phyloP scores from a whole-genome alignment of 2,113 vertebrate species.

The Microtus montanus region DNA sequence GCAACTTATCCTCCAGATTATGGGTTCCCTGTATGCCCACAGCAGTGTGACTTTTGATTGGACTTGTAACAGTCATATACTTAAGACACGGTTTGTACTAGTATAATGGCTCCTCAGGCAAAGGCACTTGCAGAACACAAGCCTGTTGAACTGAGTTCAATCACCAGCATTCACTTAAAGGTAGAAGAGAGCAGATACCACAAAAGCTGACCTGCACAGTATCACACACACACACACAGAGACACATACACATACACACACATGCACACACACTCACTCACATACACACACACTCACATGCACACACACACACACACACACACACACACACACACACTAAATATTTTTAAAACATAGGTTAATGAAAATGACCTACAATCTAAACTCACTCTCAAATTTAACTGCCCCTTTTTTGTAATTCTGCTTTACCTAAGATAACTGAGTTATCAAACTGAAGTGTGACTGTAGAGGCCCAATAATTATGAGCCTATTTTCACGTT shows the following conservation, averaged over 20 bases:
- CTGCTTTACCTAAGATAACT: neutral
- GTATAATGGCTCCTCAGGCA: neutral
- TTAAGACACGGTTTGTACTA: neutral
- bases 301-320: too few relatives aligned
- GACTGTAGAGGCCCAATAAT: too few relatives aligned
- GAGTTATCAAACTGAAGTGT: neutral
- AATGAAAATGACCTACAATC: neutral
- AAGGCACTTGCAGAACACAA: neutral
- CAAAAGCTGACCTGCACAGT: neutral
- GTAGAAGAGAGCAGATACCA: neutral
- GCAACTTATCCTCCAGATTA: neutral
- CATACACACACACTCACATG: neutral
- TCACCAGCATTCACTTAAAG: neutral
- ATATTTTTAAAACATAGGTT: too few relatives aligned
- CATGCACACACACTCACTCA: too few relatives aligned
- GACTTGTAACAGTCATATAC: neutral
- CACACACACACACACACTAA: too few relatives aligned
- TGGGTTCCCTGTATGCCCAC: neutral
- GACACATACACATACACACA: neutral
- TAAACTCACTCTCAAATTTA: neutral
- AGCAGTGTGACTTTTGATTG: neutral
- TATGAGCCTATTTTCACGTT: too few relatives aligned
- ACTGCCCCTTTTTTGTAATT: neutral
- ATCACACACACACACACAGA: neutral
- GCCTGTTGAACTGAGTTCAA: neutral